Percentiles rank a stretch among this genome's conserved stretches.
Conservation (phyloP, 1,140 invertebrate species). For the Ganaspis sp. region DNA sequence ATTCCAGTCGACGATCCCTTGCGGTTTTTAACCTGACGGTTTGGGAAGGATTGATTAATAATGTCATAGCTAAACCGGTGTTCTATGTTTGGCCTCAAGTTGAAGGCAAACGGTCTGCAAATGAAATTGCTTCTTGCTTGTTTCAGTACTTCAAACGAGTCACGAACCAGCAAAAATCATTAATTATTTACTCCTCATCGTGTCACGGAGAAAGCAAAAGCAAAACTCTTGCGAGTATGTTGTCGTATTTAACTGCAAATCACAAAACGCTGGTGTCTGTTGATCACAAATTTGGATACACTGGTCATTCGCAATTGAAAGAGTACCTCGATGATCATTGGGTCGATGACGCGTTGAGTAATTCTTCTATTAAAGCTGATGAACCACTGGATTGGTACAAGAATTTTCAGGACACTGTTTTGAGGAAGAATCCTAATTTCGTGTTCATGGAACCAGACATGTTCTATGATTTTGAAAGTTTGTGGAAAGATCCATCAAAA, state of each 20-base stretch:
- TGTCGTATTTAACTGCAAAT: background rate
- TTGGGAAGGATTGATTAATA: background rate
- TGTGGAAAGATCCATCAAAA: background rate
- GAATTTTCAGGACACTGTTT: background rate
- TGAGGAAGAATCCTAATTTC: background rate
- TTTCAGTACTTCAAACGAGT: background rate
- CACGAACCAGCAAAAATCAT: background rate
- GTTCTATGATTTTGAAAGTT: slow-evolving; percentile 21
- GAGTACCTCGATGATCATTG: background rate
- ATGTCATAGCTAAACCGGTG: background rate
- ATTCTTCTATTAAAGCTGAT: background rate
- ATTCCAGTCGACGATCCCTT: background rate
- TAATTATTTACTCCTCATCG: background rate
- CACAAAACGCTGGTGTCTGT: background rate
- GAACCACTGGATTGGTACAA: slow-evolving; percentile 1
- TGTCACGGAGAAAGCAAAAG: background rate
- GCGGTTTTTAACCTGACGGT: background rate
- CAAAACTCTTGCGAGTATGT: background rate
- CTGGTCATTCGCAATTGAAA: background rate
- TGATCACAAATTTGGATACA: background rate
- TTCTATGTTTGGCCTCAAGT: background rate
- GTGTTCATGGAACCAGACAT: background rate
- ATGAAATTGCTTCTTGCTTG: slow-evolving; percentile 20
- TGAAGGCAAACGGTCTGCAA: background rate
- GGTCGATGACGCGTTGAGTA: background rate